Evolutionary conservation across 2,888 invertebrate species (phyloP).

Genomic region (Catocala sponsa): DNA sequence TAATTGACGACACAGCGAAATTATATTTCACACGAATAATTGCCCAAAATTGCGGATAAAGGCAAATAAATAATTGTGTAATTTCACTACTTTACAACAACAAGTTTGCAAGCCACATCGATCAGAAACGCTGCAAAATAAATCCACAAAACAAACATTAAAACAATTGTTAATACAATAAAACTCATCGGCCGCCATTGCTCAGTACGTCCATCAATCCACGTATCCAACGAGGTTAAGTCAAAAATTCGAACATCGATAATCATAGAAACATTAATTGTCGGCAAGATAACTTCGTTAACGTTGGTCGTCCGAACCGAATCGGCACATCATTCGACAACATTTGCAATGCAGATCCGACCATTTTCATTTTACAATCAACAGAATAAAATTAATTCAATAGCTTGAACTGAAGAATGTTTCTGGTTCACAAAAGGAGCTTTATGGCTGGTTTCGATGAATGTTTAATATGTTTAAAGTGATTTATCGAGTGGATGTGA

Average conservation of each 20-base stretch:
- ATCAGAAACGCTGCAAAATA: no score
- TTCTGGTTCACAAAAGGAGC: conserved; percentile 65
- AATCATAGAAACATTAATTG: conserved; percentile 60
- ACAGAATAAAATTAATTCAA: conserved; percentile 82
- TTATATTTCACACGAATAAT: no score
- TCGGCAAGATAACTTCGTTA: conserved; percentile 56
- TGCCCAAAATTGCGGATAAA: no score
- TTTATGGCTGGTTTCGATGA: conserved; percentile 55
- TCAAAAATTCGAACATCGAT: conserved; percentile 51
- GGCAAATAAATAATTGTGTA: no score
- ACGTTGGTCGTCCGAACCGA: conserved; percentile 53
- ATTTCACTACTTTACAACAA: no score
- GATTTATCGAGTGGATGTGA: conserved; percentile 42
- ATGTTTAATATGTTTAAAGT: conserved; percentile 60
- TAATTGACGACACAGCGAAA: no score
- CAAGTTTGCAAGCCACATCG: no score
- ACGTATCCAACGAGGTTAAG: conserved; percentile 35
- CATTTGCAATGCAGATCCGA: conserved; percentile 80
- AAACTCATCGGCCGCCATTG: conserved; percentile 32
- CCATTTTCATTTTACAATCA: conserved; percentile 84
- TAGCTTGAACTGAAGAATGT: conserved; percentile 71
- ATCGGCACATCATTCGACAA: conserved; percentile 45
- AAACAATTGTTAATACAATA: conserved; percentile 21
- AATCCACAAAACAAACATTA: not conserved
- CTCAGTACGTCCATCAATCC: conserved; percentile 19